phyloP scores from a whole-genome alignment of 2,797 vertebrate genomes.

The Lophius americanus region DNA sequence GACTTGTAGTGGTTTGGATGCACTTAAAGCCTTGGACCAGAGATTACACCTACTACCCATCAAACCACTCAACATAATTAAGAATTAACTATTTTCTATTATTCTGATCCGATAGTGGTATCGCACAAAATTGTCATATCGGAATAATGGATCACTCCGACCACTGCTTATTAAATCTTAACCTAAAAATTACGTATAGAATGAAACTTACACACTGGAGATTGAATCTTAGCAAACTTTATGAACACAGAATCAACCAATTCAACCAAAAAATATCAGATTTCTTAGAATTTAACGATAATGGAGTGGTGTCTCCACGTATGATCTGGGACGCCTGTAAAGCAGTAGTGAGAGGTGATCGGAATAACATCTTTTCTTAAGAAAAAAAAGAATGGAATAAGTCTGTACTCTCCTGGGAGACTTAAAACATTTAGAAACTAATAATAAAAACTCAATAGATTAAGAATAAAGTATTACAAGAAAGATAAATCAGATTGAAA shows the following conservation, averaged over 20 bases:
- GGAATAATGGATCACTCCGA: neutral
- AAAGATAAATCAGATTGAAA: neutral
- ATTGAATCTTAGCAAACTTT: neutral
- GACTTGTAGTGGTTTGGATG: no score
- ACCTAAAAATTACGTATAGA: neutral
- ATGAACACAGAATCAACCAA: neutral
- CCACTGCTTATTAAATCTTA: neutral
- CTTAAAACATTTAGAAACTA: neutral
- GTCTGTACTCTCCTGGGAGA: neutral
- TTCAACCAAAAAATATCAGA: neutral
- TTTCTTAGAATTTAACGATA: neutral
- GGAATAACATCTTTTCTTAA: neutral
- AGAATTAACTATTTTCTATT: no score
- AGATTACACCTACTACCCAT: no score
- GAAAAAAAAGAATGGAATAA: neutral
- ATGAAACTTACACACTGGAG: neutral
- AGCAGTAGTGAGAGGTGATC: neutral
- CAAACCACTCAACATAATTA: no score
- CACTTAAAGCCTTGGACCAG: no score
- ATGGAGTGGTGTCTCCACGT: neutral
- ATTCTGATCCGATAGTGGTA: no score
- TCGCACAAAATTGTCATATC: neutral
- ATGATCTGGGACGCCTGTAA: neutral
- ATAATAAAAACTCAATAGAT: neutral
- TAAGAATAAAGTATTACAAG: neutral